Base-by-base conservation (phyloP, 2,113 vertebrate species). In the Phodopus roborovskii region DNA sequence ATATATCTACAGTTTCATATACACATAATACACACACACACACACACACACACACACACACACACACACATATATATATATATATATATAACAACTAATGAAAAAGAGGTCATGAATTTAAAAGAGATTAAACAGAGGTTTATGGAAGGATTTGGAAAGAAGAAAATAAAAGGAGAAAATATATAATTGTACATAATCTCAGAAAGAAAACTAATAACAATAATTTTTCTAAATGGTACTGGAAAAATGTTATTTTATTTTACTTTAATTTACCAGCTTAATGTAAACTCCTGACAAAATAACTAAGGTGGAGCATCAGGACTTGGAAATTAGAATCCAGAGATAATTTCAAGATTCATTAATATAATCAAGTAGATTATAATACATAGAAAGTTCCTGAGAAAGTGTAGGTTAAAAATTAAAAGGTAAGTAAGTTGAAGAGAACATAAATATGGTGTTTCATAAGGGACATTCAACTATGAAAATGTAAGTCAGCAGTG, bases 401-500 rank as follows among this genome's bases (percentile, higher is more conserved):
- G 73, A 96, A 94, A 26, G 71, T 1, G 28, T 20, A 56, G 11
- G 30, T 94, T 79, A 60, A 83, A 87, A 93, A 42, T 86, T 3
- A 93, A 22, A 56, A 75, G 62, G 45, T 66, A 90, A 56, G 33
- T 79, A 62, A 78, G 45, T 8, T 96, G 70, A 74, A 50, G 3
- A 28, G 68, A 93, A 84, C n/a, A 20, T 45, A 4, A 83, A 45
- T 88, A 91, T 89, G 79, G 71, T 66, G 45, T 87, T 83, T 90
- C 22, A 75, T 94, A 92, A 93, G 66, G 26, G 56, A 93, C 83
- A 94, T 90, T 94, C 79, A 97, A 45, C 90, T 95, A 96, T 78
- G 88, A 94, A 92, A 85, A 96, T 94, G 94, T 93, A 92, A 96
- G 92, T 94, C 97, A 90, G 90, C 4, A 90, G 70, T 36, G 85